These are phyloP conservation scores for Steromphala cineraria DNA, from an alignment of 2,888 invertebrate genomes.

Conservation along the genomic window DNA sequence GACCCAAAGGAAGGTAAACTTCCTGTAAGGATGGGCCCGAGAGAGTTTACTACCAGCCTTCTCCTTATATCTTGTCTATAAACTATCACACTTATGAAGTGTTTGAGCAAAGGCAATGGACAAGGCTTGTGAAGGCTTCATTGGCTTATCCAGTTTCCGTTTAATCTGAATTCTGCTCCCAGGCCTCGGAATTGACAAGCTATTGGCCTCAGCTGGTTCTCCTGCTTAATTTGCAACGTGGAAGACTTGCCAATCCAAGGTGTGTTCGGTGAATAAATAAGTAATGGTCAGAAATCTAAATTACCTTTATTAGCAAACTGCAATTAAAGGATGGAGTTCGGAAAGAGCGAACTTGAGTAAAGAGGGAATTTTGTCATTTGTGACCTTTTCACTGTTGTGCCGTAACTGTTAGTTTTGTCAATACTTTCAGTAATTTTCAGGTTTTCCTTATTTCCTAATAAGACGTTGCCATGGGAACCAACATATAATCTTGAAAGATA, in stretches of 20 bases:
- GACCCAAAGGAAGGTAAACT: not conserved
- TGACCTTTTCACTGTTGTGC: too few species aligned
- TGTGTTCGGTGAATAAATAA: not conserved
- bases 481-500: too few species aligned
- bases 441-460: too few species aligned
- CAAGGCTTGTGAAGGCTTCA: not conserved
- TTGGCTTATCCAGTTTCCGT: not conserved
- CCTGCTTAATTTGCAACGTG: not conserved
- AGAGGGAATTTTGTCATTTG: too few species aligned
- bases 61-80: conserved; percentile 2
- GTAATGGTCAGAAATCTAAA: not conserved
- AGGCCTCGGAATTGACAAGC: not conserved
- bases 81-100: not conserved
- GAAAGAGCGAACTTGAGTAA: too few species aligned
- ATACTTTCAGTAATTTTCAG: too few species aligned
- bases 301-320: not conserved
- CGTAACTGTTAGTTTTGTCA: too few species aligned
- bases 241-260: not conserved
- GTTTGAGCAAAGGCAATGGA: not conserved
- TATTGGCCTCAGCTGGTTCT: not conserved
- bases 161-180: not conserved
- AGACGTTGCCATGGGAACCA: too few species aligned
- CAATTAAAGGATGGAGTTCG: too few species aligned
- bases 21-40: not conserved
- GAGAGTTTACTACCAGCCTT: not conserved